Evolutionary conservation across 2,113 vertebrate genomes (phyloP).

Genomic region (Vombatus ursinus): DNA sequence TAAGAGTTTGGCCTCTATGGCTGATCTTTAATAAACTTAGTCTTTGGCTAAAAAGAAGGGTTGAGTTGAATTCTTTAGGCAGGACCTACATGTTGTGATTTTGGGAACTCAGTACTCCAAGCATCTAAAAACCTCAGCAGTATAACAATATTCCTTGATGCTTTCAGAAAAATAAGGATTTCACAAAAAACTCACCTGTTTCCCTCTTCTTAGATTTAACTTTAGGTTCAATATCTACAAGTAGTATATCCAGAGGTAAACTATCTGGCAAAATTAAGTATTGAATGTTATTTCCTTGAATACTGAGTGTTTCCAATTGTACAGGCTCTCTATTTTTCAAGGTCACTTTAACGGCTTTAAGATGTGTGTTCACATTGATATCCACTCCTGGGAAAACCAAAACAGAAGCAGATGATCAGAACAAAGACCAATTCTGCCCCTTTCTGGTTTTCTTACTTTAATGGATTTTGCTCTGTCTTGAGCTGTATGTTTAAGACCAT

Average conservation of each 20-base stretch:
- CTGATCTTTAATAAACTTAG: no score
- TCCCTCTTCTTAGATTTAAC: constrained; percentile 99
- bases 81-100: no score
- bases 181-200: constrained; percentile 88
- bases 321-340: constrained; percentile 97
- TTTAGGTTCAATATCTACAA: constrained; percentile 98
- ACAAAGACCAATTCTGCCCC: neutral
- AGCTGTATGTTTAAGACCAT: neutral
- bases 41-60: no score
- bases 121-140: no score
- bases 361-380: constrained; percentile 98
- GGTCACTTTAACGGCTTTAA: constrained; percentile 99
- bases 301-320: constrained; percentile 96
- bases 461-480: neutral
- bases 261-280: constrained; percentile 99
- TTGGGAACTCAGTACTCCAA: no score
- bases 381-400: constrained; percentile 88
- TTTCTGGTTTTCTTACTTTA: neutral
- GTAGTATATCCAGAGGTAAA: constrained; percentile 95
- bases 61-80: no score
- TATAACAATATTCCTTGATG: neutral
- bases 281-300: constrained; percentile 98
- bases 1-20: no score
- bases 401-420: neutral
- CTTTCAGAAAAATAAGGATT: neutral